Percentiles rank a stretch among this genome's conserved stretches.
These are phyloP conservation scores for Aporrectodea caliginosa DNA, from an alignment of 1,140 invertebrate species.

Conservation along the genomic window DNA sequence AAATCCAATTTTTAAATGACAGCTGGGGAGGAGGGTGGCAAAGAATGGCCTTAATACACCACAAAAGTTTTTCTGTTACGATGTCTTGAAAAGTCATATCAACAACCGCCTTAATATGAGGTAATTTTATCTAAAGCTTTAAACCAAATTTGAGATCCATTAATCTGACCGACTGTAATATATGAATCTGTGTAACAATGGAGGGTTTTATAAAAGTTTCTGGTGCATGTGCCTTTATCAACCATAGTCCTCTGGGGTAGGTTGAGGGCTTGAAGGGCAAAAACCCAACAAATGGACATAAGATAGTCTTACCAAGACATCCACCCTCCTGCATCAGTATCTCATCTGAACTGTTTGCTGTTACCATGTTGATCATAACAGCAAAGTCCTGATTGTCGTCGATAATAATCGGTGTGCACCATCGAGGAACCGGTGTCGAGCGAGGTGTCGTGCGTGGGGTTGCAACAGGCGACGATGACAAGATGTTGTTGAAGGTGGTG, in stretches of 20 bases:
- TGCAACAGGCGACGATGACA: conserved; percentile 68
- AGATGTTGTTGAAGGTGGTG: conserved; percentile 80
- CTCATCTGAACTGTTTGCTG: conserved; percentile 47
- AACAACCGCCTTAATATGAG: no score
- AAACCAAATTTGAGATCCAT: background rate
- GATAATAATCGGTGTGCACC: conserved; percentile 80
- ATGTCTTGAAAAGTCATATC: no score
- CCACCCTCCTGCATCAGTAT: conserved; percentile 44
- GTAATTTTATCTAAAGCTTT: no score
- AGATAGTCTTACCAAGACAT: background rate
- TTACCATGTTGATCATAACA: conserved; percentile 74
- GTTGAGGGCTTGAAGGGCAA: background rate
- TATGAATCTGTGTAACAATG: background rate
- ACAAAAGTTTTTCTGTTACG: no score
- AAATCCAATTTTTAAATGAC: no score
- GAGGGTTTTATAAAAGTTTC: no score
- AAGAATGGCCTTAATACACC: no score
- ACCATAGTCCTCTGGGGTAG: no score
- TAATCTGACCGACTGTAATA: background rate
- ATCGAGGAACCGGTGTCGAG: conserved; percentile 67
- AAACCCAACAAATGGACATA: background rate
- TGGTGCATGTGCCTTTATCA: no score
- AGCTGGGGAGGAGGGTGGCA: no score
- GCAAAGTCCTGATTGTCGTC: conserved; percentile 84
- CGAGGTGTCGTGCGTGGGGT: conserved; percentile 67